These are phyloP conservation scores for Mustela lutreola DNA, from an alignment of 2,113 vertebrate species.

Conservation along the genomic window DNA sequence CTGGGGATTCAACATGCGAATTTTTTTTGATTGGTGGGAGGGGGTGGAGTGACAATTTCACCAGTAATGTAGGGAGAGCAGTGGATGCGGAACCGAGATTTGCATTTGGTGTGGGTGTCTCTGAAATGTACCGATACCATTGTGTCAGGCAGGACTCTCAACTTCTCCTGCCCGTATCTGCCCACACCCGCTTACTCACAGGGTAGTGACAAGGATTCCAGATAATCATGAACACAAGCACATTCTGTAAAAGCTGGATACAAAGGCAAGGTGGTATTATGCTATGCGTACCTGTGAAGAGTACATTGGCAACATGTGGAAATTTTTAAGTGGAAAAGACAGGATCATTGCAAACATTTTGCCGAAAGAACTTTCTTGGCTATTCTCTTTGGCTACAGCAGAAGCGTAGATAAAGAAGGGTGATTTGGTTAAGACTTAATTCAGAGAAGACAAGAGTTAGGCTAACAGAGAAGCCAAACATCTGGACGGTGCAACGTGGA, in stretches of 20 bases:
- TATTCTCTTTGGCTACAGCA: constrained; percentile 51
- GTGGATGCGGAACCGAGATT: background rate
- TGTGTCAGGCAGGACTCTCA: background rate
- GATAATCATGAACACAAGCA: background rate
- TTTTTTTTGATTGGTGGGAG: background rate
- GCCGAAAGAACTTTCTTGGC: constrained; percentile 30
- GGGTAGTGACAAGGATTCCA: background rate
- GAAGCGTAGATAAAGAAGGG: constrained; percentile 1
- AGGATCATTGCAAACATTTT: constrained; percentile 58
- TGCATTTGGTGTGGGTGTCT: background rate
- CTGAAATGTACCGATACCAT: background rate
- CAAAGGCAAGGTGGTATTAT: background rate
- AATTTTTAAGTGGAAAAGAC: constrained; percentile 42
- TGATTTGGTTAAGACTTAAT: constrained; percentile 56
- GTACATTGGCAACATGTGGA: constrained; percentile 5
- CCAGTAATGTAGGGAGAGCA: background rate
- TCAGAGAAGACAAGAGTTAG: constrained; percentile 58
- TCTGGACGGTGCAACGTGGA: constrained; percentile 48
- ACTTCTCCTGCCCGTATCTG: background rate
- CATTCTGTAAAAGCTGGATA: constrained; percentile 10
- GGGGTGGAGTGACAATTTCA: background rate
- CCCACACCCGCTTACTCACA: background rate
- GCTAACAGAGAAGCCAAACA: constrained; percentile 37
- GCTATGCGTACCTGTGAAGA: constrained; percentile 2
- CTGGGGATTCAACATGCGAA: background rate